phyloP scores from a whole-genome alignment of 2,113 vertebrate species.

The Microcebus jonahi region DNA sequence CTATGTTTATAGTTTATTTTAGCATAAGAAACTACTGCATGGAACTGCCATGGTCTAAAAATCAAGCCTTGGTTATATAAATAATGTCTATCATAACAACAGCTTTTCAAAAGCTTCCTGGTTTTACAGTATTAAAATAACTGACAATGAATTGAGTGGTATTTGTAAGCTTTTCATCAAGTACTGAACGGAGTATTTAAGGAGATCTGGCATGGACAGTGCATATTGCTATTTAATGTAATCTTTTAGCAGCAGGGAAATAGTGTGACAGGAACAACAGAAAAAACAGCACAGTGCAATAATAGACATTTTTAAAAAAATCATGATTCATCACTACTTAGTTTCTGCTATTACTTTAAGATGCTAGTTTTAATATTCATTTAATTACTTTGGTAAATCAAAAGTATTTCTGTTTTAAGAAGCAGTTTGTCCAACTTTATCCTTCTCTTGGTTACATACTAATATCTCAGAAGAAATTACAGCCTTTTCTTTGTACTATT shows the following conservation, averaged over 20 bases:
- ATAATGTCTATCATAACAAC: conserved; percentile 57
- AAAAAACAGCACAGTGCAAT: not conserved
- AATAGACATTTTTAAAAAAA: not conserved
- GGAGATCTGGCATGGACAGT: not conserved
- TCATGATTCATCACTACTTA: conserved; percentile 51
- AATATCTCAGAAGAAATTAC: conserved; percentile 82
- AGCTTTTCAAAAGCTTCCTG: conserved; percentile 71
- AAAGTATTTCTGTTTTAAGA: conserved; percentile 76
- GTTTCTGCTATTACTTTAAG: conserved; percentile 41
- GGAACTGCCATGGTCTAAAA: conserved; percentile 52
- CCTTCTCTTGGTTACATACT: conserved; percentile 72
- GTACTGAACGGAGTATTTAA: conserved; percentile 58
- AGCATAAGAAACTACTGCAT: conserved; percentile 56
- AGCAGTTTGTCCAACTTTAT: conserved; percentile 76
- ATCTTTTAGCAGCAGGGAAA: conserved; percentile 55
- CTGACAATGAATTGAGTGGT: conserved; percentile 68
- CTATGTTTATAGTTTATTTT: conserved; percentile 65
- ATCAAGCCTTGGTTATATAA: conserved; percentile 36
- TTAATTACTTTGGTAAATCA: conserved; percentile 77
- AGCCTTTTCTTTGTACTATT: conserved; percentile 81
- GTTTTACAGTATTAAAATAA: conserved; percentile 62
- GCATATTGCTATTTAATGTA: conserved; percentile 44
- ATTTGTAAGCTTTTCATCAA: conserved; percentile 77
- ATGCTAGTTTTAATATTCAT: conserved; percentile 71
- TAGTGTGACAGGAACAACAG: conserved; percentile 41